Percentiles rank a stretch among this genome's conserved stretches.
Evolutionary conservation across 2,113 vertebrate genomes (phyloP).

Genomic region (Trichomycterus rosablanca): DNA sequence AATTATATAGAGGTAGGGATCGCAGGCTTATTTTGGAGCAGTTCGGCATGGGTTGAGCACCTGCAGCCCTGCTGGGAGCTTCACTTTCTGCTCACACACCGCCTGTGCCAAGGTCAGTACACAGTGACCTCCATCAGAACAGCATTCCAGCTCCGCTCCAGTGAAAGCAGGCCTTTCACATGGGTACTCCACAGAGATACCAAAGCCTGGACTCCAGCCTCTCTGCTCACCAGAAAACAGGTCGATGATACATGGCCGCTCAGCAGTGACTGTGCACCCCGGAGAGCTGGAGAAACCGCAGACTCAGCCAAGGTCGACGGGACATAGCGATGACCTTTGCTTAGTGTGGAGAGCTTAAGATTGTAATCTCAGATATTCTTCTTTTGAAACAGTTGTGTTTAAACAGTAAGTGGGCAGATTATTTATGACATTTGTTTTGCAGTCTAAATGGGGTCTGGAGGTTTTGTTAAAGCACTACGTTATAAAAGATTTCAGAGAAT

Average conservation of each 20-base stretch:
- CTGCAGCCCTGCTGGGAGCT: constrained; percentile 45
- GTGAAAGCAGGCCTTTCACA: constrained; percentile 47
- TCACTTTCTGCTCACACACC: constrained; percentile 44
- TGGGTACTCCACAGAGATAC: constrained; percentile 47
- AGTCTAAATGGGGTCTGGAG: background rate
- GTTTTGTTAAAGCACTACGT: background rate
- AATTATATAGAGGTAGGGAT: too few species aligned
- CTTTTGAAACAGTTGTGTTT: background rate
- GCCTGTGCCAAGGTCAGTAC: constrained; percentile 51
- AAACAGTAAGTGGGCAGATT: background rate
- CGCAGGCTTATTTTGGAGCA: constrained; percentile 17
- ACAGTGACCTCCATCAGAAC: constrained; percentile 50
- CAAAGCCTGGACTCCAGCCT: constrained; percentile 32
- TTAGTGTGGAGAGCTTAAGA: constrained; percentile 7
- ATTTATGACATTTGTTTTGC: background rate
- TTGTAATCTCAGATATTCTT: background rate
- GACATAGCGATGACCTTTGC: constrained; percentile 38
- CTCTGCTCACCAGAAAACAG: constrained; percentile 49
- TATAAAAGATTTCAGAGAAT: background rate
- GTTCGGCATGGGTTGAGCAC: constrained; percentile 39
- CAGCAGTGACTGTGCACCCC: constrained; percentile 34
- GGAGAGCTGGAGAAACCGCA: constrained; percentile 49
- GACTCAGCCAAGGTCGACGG: constrained; percentile 56
- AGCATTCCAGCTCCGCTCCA: constrained; percentile 44
- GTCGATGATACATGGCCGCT: constrained; percentile 54